phyloP scores from a whole-genome alignment of 2,113 vertebrate genomes.

The Dryoscopus gambensis region DNA sequence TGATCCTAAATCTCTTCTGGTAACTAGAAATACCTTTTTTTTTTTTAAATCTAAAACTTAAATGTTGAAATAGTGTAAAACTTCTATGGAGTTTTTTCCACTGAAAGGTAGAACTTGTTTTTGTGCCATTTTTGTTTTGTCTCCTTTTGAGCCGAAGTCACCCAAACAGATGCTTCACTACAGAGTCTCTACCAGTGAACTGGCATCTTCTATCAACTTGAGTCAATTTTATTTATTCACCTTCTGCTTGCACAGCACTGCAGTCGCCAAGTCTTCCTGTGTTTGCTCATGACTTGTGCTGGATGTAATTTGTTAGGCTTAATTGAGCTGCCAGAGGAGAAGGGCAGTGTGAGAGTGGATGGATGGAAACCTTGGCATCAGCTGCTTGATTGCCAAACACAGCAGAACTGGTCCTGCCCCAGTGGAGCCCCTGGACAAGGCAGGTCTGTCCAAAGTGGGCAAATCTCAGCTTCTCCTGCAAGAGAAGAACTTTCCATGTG shows the following conservation, averaged over 20 bases:
- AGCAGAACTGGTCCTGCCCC: neutral
- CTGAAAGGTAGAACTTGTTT: neutral
- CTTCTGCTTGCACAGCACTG: slow-evolving; percentile 12
- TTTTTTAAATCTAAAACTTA: neutral
- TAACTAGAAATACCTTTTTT: neutral
- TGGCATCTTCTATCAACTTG: neutral
- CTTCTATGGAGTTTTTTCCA: neutral
- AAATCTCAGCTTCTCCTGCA: neutral
- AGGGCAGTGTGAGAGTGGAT: fast-evolving
- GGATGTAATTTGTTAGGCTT: neutral
- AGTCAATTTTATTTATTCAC: slow-evolving; percentile 42
- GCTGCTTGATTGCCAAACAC: neutral
- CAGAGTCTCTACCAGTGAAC: neutral
- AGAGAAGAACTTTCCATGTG: neutral
- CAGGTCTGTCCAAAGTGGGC: fast-evolving
- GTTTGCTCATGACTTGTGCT: neutral
- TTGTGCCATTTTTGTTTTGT: neutral
- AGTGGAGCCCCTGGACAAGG: neutral
- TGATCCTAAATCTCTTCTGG: neutral
- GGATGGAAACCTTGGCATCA: neutral
- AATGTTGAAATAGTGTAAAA: neutral
- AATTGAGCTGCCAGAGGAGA: neutral
- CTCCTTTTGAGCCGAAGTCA: neutral
- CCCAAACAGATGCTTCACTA: neutral
- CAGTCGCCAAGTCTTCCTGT: neutral